Evolutionary conservation across 2,888 invertebrate genomes (phyloP).

Genomic region (Cabera pusaria): DNA sequence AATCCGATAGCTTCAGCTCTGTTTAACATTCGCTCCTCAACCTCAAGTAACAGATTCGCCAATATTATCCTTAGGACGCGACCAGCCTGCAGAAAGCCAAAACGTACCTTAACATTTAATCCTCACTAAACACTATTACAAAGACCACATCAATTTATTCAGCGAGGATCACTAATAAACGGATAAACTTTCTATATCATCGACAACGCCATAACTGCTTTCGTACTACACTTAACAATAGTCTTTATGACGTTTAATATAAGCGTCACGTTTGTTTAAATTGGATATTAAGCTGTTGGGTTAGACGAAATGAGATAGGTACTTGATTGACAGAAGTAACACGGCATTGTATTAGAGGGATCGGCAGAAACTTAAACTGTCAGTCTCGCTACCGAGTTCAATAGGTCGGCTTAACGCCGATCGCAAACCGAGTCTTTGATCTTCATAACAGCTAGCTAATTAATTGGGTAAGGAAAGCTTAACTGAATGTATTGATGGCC

Average conservation of each 20-base stretch:
- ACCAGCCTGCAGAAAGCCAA: conserved; percentile 53
- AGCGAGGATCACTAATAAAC: conserved; percentile 67
- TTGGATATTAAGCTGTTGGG: conserved; percentile 36
- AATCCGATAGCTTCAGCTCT: conserved; percentile 56
- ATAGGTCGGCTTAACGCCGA: conserved; percentile 59
- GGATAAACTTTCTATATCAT: conserved; percentile 54
- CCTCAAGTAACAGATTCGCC: conserved; percentile 61
- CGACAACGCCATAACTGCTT: conserved; percentile 39
- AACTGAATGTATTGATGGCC: conserved; percentile 62
- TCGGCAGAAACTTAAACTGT: conserved; percentile 68
- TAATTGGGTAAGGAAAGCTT: conserved; percentile 70
- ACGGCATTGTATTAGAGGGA: conserved; percentile 58
- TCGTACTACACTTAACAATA: conserved; percentile 25
- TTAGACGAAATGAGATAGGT: conserved; percentile 54
- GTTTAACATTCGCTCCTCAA: conserved; percentile 68
- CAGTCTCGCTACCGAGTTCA: conserved; percentile 65
- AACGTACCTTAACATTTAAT: conserved; percentile 60
- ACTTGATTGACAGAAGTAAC: conserved; percentile 69
- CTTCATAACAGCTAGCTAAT: conserved; percentile 74
- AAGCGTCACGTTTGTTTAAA: conserved; percentile 38
- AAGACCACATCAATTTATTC: conserved; percentile 70
- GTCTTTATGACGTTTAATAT: conserved; percentile 33
- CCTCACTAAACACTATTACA: conserved; percentile 71
- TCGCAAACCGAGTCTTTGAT: conserved; percentile 70
- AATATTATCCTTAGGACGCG: conserved; percentile 63